phyloP scores from a whole-genome alignment of 2,797 vertebrate genomes.

The Chaetodon trifasciatus region DNA sequence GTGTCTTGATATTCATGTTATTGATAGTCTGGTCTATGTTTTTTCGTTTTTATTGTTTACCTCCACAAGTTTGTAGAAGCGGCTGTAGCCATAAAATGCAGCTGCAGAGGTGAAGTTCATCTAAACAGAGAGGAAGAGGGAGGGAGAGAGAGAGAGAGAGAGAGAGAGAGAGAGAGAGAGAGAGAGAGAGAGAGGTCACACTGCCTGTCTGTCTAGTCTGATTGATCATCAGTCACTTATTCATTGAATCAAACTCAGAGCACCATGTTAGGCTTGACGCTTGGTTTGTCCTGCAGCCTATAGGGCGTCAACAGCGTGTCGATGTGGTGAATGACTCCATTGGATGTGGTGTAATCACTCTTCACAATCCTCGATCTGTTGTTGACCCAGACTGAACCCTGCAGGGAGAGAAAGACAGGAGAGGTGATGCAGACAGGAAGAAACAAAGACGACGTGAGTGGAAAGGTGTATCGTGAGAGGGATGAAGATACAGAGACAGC shows the following conservation, averaged over 20 bases:
- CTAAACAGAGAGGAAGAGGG: conserved; percentile 75
- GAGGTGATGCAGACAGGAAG: background rate
- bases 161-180: background rate
- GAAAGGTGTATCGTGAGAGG: conserved; percentile 3
- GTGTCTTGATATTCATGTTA: background rate
- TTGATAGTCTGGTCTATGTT: background rate
- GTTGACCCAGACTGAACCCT: conserved; percentile 93
- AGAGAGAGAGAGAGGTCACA: background rate
- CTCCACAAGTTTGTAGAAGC: conserved; percentile 90
- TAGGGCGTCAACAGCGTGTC: conserved; percentile 87
- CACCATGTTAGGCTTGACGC: background rate
- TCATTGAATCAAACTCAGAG: background rate
- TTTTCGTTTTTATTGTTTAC: conserved; percentile 70
- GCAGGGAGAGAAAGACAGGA: conserved; percentile 25
- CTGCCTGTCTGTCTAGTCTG: background rate
- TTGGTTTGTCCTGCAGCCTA: conserved; percentile 53
- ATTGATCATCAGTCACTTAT: background rate
- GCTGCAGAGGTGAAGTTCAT: conserved; percentile 87
- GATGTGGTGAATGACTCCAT: conserved; percentile 92
- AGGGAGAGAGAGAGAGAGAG: background rate
- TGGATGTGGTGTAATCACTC: conserved; percentile 85
- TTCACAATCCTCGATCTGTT: conserved; percentile 85
- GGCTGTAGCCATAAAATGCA: conserved; percentile 89
- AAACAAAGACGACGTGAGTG: background rate
- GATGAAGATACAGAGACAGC: background rate